Conservation (phyloP, 2,888 invertebrate species). For the Zygothrica quintamaculata region DNA sequence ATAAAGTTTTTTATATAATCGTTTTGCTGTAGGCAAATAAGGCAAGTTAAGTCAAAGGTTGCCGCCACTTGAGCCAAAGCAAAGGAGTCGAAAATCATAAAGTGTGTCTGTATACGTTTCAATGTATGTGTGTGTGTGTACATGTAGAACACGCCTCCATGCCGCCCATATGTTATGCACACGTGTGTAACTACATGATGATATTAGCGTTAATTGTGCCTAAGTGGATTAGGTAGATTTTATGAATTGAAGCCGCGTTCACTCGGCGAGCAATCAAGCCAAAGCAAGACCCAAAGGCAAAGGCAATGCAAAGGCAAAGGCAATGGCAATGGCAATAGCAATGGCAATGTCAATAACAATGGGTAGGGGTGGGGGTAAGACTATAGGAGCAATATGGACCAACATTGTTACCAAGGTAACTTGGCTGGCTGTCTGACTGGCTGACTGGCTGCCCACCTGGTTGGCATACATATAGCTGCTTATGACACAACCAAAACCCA, state of each 20-base stretch:
- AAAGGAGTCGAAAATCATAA: not conserved
- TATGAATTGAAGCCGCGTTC: slow-evolving; percentile 50
- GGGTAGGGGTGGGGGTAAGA: not conserved
- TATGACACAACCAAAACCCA: slow-evolving; percentile 44
- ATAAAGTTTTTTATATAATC: too few species aligned
- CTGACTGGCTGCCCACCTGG: too few species aligned
- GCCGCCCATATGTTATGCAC: slow-evolving; percentile 21
- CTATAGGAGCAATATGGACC: too few species aligned
- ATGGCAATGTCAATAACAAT: slow-evolving; percentile 4
- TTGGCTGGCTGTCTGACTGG: too few species aligned
- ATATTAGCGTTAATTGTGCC: slow-evolving; percentile 70
- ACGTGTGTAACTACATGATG: slow-evolving; percentile 62
- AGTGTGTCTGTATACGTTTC: too few species aligned
- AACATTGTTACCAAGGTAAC: slow-evolving; percentile 44
- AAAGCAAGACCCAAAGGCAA: slow-evolving; percentile 13
- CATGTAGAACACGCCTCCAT: not conserved
- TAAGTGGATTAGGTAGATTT: slow-evolving; percentile 73
- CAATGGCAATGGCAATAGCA: slow-evolving; percentile 12
- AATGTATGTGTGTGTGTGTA: not conserved
- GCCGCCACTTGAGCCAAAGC: not conserved
- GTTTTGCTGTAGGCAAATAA: too few species aligned
- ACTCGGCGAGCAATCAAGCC: slow-evolving; percentile 40
- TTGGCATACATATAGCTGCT: slow-evolving; percentile 8
- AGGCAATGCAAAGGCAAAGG: not conserved
- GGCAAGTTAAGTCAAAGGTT: too few species aligned